Base-by-base conservation (phyloP, 2,888 invertebrate genomes). In the Megaustenia siamemsis region DNA sequence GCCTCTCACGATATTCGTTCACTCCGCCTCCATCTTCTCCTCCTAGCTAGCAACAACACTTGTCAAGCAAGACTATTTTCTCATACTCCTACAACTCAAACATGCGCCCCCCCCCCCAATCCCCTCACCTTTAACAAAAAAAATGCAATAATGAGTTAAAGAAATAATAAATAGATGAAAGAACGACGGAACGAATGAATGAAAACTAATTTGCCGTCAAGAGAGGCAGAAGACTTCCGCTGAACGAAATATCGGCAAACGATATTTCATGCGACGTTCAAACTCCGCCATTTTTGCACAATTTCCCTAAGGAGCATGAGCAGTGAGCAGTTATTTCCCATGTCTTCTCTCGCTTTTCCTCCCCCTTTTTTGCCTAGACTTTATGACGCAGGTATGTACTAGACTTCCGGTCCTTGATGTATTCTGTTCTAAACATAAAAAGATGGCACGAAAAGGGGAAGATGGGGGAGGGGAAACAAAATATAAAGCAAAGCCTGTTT, bases 341-440 rank as follows among this genome's bases (percentile, higher is more conserved):
- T 73, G 32, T 45, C 32, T 32, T 28, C 15, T 3, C 32, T 49
- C 32, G 4, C 15, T 32, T 32, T 28, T 28, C 49, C 32, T 4
- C 28, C 28, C 15, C 32, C 73, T 15, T 21, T 32, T 32, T 73
- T 49, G 18, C 49, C 45, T 12, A 49, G 71, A n/a, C 71, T 71
- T 71, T 71, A 45, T 32, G 49, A 73, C 28, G 73, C 73, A 73
- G 73, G 73, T 73, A 73, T 49, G 49, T 73, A 12, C 49, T 49
- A 45, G 45, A 73, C 73, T 73, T 73, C 73, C 73, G 73, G 73
- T 73, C 24, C 73, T 49, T 73, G 49, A 49, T 73, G 73, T 32
- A 49, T 49, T 73, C 28, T 35, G 32, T 49, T 73, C 49, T 73
- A 49, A 32, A 49, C 32, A 45, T 73, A 28, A 32, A 73, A 73